phyloP scores from a whole-genome alignment of 2,797 vertebrate genomes.

The Brotula barbata region DNA sequence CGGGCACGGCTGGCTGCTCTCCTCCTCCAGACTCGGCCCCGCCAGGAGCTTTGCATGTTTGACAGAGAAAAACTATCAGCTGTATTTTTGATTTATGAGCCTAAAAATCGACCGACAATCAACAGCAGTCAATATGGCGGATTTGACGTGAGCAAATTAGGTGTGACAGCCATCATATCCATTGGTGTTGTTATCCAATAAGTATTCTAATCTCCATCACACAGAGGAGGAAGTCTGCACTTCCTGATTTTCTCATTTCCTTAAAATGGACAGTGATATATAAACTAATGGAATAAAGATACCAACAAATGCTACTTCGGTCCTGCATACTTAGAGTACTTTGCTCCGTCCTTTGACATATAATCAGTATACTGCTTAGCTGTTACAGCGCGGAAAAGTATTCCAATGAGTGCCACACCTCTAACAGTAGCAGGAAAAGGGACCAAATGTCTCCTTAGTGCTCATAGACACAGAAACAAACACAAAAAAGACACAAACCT shows the following conservation, averaged over 20 bases:
- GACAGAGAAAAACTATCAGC: background rate
- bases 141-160: no score
- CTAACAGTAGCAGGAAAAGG: background rate
- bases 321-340: background rate
- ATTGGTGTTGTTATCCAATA: background rate
- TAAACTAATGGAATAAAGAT: background rate
- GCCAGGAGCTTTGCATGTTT: constrained; percentile 28
- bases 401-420: constrained; percentile 25
- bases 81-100: background rate
- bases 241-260: constrained; percentile 24
- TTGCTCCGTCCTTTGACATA: background rate
- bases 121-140: no score
- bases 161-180: no score
- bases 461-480: background rate
- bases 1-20: background rate
- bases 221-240: background rate
- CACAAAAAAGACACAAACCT: constrained; percentile 54
- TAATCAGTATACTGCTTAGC: background rate
- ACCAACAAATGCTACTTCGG: background rate
- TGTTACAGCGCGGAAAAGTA: background rate
- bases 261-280: constrained; percentile 2
- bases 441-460: background rate
- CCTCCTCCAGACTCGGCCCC: constrained; percentile 31
- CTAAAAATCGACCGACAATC: no score
- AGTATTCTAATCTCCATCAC: background rate